Base-by-base conservation (phyloP, 2,888 invertebrate genomes). In the Epistrophe eligans region DNA sequence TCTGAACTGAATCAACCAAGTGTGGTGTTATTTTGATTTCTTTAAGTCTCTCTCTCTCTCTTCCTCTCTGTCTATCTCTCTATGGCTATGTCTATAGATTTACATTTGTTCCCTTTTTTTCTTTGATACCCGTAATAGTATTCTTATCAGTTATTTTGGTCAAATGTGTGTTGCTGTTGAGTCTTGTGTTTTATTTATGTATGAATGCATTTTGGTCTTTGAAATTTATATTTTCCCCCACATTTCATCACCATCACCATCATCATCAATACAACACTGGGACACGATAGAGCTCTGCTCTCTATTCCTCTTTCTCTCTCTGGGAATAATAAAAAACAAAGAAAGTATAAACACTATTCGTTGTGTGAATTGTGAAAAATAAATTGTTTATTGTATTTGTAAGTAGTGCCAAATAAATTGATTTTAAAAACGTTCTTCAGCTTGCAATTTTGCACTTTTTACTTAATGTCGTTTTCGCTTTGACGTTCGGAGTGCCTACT, bases 81-180 rank as follows among this genome's bases (percentile, higher is more conserved):
- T 40, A 6, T 19, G 7, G 2, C 7, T 55, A 55, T 55, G 15
- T 15, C 9, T 52, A 52, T 52, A 24, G 24, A 24, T 24, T n/a
- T 35, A 35, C 8, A 35, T 58, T 24, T 70, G n/a, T 48, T 45
- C 19, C 19, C 48, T 38, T 48, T 43, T 13, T 58, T 58, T 17
- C 15, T 66, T 17, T 52, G 52, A 9, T 72, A n/a, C 73, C 67
- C 48, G 76, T 50, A 55, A 45, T 48, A 62, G 72, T 76, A 70
- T 82, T 82, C 77, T 85, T 85, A 85, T 85, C 85, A 85, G 82
- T 82, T 77, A 32, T 81, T 67, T 77, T 81, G 81, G 81, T 81
- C 73, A 81, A 81, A 72, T 85, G 60, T 28, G 28, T 64, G 45
- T 19, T 60, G 43, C n/a, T n/a, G n/a, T n/a, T n/a, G n/a, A 60